Evolutionary conservation across 2,888 invertebrate species (phyloP), one percentile per base, ranked within the genome.

Genomic region (Fragum fragum): DNA sequence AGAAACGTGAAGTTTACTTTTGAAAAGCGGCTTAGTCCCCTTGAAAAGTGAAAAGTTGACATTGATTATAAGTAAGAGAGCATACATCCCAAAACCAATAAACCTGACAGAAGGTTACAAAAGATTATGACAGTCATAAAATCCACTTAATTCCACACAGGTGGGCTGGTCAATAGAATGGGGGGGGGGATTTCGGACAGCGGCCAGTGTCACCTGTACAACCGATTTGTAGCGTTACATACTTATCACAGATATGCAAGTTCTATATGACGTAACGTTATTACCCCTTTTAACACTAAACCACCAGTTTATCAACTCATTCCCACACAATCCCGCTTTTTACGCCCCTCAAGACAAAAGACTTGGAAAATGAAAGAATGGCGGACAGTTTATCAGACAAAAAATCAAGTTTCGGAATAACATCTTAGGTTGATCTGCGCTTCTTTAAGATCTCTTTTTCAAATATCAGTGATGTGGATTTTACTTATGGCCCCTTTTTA

Each of bases 91-190:
- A 61, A 32, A 61, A 21, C 21, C 66, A 66, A 66, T 42, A 66
- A 32, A 66, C 23, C 21, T 66, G 66, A 66, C 66, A 66, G 21
- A 39, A 42, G 36, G 36, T 42, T 66, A 66, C 36, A 21, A 36
- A 66, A 39, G 66, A 66, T 66, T 66, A 66, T 42, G 66, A 66
- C 66, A 42, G 66, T 36, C 21, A 11, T 66, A 42, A 66, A 66
- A 42, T 18, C 39, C 23, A 39, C 47, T 47, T 76, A 76, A 80
- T 61, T 59, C 76, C 32, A 23, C 36, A 47, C 80, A 80, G 80
- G 80, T 79, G 79, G 75, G 68, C 42, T 47, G 66, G 42, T 42
- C 66, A 66, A 42, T 66, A 42, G n/a, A 32, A 1, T 6, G 18
- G n/a, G 18, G 32, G n/a, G 26, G 61, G 61, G n/a, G 23, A 26